Evolutionary conservation across 2,797 vertebrate species (phyloP), one percentile per base, ranked within the genome.

Genomic region (Hipposideros larvatus): DNA sequence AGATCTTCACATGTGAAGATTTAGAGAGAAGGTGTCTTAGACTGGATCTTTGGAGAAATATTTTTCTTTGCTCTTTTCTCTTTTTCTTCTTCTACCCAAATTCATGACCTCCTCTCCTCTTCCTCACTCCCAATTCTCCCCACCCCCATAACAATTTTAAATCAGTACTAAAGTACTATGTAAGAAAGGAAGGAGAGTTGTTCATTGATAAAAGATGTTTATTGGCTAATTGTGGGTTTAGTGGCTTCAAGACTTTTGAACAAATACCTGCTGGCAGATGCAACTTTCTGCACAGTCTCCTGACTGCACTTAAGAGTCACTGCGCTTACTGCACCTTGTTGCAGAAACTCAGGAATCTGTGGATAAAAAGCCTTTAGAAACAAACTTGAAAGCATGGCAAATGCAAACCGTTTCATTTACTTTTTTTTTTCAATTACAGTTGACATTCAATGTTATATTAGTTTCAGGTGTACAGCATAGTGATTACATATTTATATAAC

Each of bases 221-320:
- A 74, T 85, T 68, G 48, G 11, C 73, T 73, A 57, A 70, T 55
- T 43, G 43, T 61, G 16, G 82, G 37, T 70, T 82, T 24, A 41
- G 26, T 65, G 61, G 46, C 55, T 51, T 93, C 26, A n/a, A 65
- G 59, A 15, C 61, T 90, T 94, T 87, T 86, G 61, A 74, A 78
- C 66, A 71, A 41, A 66, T 41, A n/a, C 41, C 31, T 14, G 43
- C 9, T n/a, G 16, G 6, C 22, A 74, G 55, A 55, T 66, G 43
- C 31, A 63, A 21, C 41, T 71, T 83, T 48, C 57, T 41, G 34
- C 51, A 65, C 3, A 41, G 14, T 26, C 15, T 37, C 55, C 59
- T 85, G 37, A 26, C 57, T 80, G 1, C 19, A 70, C 90, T 19
- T 34, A 51, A 74, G 77, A 74, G 55, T 43, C n/a, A 0, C 24